Base-by-base conservation (phyloP, 2,888 invertebrate genomes). In the Ligdia adustata region DNA sequence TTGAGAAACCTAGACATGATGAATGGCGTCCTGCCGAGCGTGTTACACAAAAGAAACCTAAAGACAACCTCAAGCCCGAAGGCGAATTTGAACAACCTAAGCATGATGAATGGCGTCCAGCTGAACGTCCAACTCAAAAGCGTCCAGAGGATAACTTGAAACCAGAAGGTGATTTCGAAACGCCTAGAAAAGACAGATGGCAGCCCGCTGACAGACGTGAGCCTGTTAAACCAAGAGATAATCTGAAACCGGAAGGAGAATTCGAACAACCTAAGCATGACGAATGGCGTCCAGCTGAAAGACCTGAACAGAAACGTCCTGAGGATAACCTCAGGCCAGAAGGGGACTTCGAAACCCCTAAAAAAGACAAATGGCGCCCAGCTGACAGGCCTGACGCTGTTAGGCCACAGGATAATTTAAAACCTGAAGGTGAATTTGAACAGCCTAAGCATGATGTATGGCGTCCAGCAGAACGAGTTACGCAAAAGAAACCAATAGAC, bases 281-380 rank as follows among this genome's bases (percentile, higher is more conserved):
- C 14, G 64, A 71, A 38, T 80, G 70, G 69, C 69, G 60, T 13
- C 84, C 91, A 27, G 85, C 79, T 6, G 2, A 83, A 75, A 67
- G 91, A 28, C 88, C 89, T 0, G 70, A 60, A 1, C 75, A 54
- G 0, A 88, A 60, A 14, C 78, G 69, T 54, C 83, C 80, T 0
- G 61, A 65, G 41, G 79, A 79, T 50, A 93, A 93, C 61, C 66
- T 93, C 0, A 80, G 76, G 34, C 91, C 92, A 0, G 93, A 94
- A 72, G 93, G 93, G 4, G 82, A 82, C 2, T 86, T 82, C 49
- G 72, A 80, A 53, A 51, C 69, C 42, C 72, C 81, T 60, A 76
- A 69, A 56, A 75, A 70, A 5, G 75, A 67, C 2, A 39, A 69
- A 48, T 71, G 74, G 66, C 65, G 66, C 5, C 76, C 73, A 2